phyloP scores from a whole-genome alignment of 2,113 vertebrate genomes.

The Stictonetta naevosa region DNA sequence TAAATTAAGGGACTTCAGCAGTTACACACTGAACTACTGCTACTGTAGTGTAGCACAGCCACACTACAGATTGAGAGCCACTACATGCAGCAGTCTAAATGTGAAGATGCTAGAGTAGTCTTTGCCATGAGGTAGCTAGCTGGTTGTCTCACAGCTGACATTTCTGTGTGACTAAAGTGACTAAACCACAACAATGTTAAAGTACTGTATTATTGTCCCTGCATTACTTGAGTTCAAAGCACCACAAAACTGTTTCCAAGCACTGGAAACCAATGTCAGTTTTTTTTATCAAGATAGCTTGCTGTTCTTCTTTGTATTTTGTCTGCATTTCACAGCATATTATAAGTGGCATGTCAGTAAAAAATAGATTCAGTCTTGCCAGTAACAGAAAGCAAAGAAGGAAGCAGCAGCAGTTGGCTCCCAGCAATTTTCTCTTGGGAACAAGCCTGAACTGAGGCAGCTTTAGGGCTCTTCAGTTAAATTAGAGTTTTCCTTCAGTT shows the following conservation, averaged over 20 bases:
- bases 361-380: conserved; percentile 55
- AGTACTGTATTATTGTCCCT: neutral
- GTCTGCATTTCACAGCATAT: conserved; percentile 55
- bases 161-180: neutral
- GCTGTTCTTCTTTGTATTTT: conserved; percentile 16
- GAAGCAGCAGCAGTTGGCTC: neutral
- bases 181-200: neutral
- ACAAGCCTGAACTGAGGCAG: conserved; percentile 55
- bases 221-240: neutral
- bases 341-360: conserved; percentile 54
- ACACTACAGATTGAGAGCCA: neutral
- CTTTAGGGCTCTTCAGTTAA: conserved; percentile 59
- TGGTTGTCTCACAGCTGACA: neutral
- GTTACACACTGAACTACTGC: too few species aligned
- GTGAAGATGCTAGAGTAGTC: neutral
- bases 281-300: conserved; percentile 22
- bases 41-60: neutral
- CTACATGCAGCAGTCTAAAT: neutral
- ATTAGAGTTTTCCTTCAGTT: conserved; percentile 40
- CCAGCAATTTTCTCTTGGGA: conserved; percentile 59
- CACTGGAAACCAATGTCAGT: neutral
- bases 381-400: conserved; percentile 29
- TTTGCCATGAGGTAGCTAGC: neutral
- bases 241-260: neutral
- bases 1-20: neutral